These are phyloP conservation scores for Anabas testudineus DNA, from an alignment of 2,797 vertebrate genomes.

Conservation along the genomic window DNA sequence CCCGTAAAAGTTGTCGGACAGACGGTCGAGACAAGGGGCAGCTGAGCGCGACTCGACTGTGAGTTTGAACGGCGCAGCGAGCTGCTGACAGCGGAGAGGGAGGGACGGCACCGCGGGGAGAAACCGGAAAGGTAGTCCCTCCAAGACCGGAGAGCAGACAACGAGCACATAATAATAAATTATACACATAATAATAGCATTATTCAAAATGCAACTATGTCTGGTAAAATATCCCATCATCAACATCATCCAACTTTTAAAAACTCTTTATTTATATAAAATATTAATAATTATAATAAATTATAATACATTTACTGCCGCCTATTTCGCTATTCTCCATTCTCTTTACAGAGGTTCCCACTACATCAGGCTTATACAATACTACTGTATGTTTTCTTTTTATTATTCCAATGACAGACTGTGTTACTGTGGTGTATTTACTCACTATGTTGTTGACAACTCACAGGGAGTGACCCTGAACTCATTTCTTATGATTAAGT, in stretches of 20 bases:
- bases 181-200: too few relatives aligned
- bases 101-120: slow-evolving; percentile 53
- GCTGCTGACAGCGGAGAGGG: slow-evolving; percentile 63
- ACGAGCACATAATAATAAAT: too few relatives aligned
- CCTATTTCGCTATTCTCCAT: background rate
- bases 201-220: background rate
- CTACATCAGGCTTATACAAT: too few relatives aligned
- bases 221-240: background rate
- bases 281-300: too few relatives aligned
- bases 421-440: slow-evolving; percentile 2
- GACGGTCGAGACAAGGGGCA: background rate
- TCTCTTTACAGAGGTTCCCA: background rate
- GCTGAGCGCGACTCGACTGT: slow-evolving; percentile 1
- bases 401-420: background rate
- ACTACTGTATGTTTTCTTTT: too few relatives aligned
- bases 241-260: too few relatives aligned
- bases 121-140: slow-evolving; percentile 82
- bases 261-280: too few relatives aligned
- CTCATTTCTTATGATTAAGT: slow-evolving; percentile 7
- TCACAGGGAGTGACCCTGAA: slow-evolving; percentile 39
- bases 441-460: slow-evolving; percentile 28
- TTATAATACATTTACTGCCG: background rate
- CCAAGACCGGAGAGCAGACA: too few relatives aligned
- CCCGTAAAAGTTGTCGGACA: background rate
- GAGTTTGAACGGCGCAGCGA: slow-evolving; percentile 48